phyloP scores from a whole-genome alignment of 2,888 invertebrate species.

The Chamaedrilus cognettii region DNA sequence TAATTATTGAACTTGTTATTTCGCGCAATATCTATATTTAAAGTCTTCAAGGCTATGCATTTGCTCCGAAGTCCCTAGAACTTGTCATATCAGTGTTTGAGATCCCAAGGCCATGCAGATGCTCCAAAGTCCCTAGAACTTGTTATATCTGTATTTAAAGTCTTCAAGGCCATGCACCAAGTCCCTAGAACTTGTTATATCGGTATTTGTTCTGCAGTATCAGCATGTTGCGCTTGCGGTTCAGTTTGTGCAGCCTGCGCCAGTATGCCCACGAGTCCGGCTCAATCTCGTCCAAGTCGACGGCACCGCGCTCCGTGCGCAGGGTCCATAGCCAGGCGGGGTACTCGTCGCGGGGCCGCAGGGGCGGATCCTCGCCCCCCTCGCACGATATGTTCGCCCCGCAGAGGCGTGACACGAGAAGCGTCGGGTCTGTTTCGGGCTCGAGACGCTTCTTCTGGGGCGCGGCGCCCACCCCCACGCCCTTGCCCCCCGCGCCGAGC shows the following conservation, averaged over 20 bases:
- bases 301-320: conserved; percentile 66
- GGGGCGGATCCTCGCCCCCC: conserved; percentile 76
- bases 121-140: too few relatives aligned
- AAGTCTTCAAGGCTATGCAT: too few relatives aligned
- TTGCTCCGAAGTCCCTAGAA: too few relatives aligned
- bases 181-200: conserved; percentile 16
- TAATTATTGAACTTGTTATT: too few relatives aligned
- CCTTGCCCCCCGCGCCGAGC: conserved; percentile 3
- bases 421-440: conserved; percentile 50
- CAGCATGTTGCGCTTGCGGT: background rate
- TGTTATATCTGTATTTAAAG: too few relatives aligned
- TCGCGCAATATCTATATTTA: too few relatives aligned
- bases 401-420: conserved; percentile 76
- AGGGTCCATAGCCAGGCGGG: conserved; percentile 91
- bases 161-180: too few relatives aligned
- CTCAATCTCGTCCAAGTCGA: conserved; percentile 74
- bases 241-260: conserved; percentile 67
- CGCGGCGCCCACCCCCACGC: conserved; percentile 15
- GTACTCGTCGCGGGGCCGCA: conserved; percentile 78
- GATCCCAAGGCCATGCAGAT: too few relatives aligned
- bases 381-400: conserved; percentile 79
- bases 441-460: conserved; percentile 20
- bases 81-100: too few relatives aligned
- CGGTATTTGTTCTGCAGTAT: conserved; percentile 15
- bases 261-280: conserved; percentile 81